Evolutionary conservation across 2,888 invertebrate species (phyloP), one percentile per base, ranked within the genome.

Genomic region (Atethmia centrago): DNA sequence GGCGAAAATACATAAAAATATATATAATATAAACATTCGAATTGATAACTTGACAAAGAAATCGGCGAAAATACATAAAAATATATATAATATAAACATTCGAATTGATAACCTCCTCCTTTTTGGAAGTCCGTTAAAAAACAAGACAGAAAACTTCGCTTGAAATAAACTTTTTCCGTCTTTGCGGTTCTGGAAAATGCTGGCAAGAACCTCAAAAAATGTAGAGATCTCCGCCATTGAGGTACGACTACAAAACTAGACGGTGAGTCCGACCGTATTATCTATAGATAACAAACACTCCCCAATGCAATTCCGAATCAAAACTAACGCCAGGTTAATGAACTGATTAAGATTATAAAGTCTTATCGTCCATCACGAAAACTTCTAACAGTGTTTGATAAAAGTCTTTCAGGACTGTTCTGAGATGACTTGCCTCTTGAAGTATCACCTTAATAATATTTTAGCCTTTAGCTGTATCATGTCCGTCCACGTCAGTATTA

Each of bases 361-460:
- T 56, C 55, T 75, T 78, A 79, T 78, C 82, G 71, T 62, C 21
- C 53, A 64, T 71, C 61, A 65, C 21, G 16, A 64, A 79, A 40
- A 74, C 36, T 77, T 53, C 42, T 36, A 59, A 61, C n/a, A 58
- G 74, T 59, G 51, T 59, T 8, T 69, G 62, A 69, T 71, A 67
- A 53, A 25, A 56, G 61, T 72, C 14, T 71, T 68, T 63, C 25
- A 64, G n/a, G 47, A 55, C 51, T 68, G 49, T 71, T 73, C 53
- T 62, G 45, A 68, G 53, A 77, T 74, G 76, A 71, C 61, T 71
- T 58, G 77, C 42, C 66, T 42, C 47, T 79, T 59, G 68, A 71
- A 70, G 61, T 78, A 74, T 84, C 74, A 80, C 85, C 85, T 84
- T 84, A 79, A 79, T 74, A 36, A 59, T 73, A 21, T 74, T 73